Base-by-base conservation (phyloP, 2,888 invertebrate species). In the Adelognathus sp. region DNA sequence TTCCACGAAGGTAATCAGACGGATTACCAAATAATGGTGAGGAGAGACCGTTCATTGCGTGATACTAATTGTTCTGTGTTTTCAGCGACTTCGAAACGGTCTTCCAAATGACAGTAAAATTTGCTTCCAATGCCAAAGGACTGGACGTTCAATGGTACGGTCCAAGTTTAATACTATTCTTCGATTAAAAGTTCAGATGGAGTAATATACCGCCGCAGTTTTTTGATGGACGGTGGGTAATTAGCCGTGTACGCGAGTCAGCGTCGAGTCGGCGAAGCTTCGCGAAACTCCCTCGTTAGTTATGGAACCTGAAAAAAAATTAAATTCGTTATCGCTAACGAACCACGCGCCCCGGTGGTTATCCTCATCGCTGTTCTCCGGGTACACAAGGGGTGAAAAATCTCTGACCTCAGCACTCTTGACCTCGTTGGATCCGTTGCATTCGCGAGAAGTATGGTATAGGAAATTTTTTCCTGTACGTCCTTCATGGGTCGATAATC, bases 271-370 rank as follows among this genome's bases (percentile, higher is more conserved):
- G 14, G 16, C 1, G 14, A 1, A 6, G 39, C 39, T 16, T 9
- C 39, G 3, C n/a, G 16, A 14, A 41, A 14, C 39, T 1, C 39
- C 56, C 46, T 58, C 56, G 46, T 64, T 74, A 66, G 66, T 58
- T 66, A 50, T 60, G n/a, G 18, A 11, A n/a, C 27, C 16, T 31
- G 44, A 61, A 60, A 50, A 50, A 50, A 44, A 54, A 54, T 69
- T 41, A n/a, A n/a, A n/a, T 41, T 31, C 27, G 33, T 61, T 44
- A 69, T 69, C 60, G 14, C 52, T 69, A 75, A 61, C 61, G 67
- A 66, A 67, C 18, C 14, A 31, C 24, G 18, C 27, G 16, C n/a
- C n/a, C n/a, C 39, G 1, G 41, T 24, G 31, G 63, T 56, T 36
- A 29, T 16, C 61, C 44, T 44, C 41, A 14, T 61, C 16, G 7